Evolutionary conservation across 2,888 invertebrate genomes (phyloP).

Genomic region (Agriotes lineatus): DNA sequence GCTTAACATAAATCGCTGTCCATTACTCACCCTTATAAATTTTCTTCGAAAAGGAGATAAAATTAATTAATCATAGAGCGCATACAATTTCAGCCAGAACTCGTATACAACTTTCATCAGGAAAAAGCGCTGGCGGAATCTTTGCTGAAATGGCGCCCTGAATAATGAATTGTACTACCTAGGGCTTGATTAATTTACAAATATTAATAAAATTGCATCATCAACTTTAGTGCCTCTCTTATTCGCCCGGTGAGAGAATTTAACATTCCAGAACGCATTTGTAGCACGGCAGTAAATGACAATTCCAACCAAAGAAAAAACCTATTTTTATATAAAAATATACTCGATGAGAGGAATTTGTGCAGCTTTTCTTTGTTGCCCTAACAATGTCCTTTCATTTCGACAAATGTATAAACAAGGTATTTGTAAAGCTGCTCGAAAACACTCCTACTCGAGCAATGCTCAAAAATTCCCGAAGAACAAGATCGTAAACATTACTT

Average conservation of each 20-base stretch:
- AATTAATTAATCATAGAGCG: constrained; percentile 22
- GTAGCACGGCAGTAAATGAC: too few relatives aligned
- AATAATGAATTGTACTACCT: constrained; percentile 11
- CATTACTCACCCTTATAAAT: constrained; percentile 20
- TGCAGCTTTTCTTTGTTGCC: too few relatives aligned
- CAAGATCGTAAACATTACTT: too few relatives aligned
- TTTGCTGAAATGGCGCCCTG: background rate
- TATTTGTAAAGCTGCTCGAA: too few relatives aligned
- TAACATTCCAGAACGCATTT: background rate
- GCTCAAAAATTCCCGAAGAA: too few relatives aligned
- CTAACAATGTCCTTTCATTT: too few relatives aligned
- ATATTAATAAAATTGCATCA: background rate
- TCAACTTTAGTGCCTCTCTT: background rate
- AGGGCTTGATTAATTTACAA: background rate
- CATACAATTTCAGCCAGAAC: constrained; percentile 4
- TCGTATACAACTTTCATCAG: background rate
- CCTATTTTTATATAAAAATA: too few relatives aligned
- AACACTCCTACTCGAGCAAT: too few relatives aligned
- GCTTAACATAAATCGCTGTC: constrained; percentile 20
- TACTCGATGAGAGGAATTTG: too few relatives aligned
- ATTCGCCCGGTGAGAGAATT: too few relatives aligned
- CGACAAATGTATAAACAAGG: too few relatives aligned
- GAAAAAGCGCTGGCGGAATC: background rate
- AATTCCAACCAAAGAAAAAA: too few relatives aligned
- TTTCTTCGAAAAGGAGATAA: constrained; percentile 12